Evolutionary conservation across 1,140 invertebrate species (phyloP), one percentile per base, ranked within the genome.

Genomic region (Elymnias hypermnestra): DNA sequence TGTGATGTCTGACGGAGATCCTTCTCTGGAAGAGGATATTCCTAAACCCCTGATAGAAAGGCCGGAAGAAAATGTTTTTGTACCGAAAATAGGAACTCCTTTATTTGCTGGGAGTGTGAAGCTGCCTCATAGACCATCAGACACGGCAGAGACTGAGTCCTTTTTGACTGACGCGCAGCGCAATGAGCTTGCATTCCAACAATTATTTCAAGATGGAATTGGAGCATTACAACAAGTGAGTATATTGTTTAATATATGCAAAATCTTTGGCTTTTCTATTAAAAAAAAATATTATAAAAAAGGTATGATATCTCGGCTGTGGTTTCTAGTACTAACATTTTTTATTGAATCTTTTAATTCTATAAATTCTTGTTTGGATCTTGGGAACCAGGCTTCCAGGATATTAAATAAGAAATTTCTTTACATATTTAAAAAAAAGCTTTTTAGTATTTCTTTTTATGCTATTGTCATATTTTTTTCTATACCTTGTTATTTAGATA

Each of bases 1-100:
- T 79, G 77, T 76, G 52, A 87, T 87, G 86, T 87, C 86, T 55
- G 84, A 87, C 70, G 84, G 83, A 14, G 79, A 83, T 46, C 86
- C 86, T 59, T 87, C 86, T 37, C 71, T 87, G 25, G 86, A 87
- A 66, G 86, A 87, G 66, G 81, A 77, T 54, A 63, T 81, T 36
- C 83, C 83, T 5, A 73, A 72, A 51, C 76, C 81, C 36, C 56
- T 77, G 36, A 51, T 82, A n/a, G 71, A 73, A 28, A 68, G 51
- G 40, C 40, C 57, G 7, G 78, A 79, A 50, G 82, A 82, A 41
- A 75, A 83, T 83, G 82, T 82, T 22, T 86, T 76, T 58, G 77
- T 72, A 19, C 74, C 76, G 13, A 83, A 77, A 63, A 71, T 83
- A 74, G 53, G 70, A 2, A 82, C 78, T 25, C 76, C 76, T 15